Evolutionary conservation across 2,113 vertebrate genomes (phyloP), one percentile per base, ranked within the genome.

Genomic region (Gavia stellata): DNA sequence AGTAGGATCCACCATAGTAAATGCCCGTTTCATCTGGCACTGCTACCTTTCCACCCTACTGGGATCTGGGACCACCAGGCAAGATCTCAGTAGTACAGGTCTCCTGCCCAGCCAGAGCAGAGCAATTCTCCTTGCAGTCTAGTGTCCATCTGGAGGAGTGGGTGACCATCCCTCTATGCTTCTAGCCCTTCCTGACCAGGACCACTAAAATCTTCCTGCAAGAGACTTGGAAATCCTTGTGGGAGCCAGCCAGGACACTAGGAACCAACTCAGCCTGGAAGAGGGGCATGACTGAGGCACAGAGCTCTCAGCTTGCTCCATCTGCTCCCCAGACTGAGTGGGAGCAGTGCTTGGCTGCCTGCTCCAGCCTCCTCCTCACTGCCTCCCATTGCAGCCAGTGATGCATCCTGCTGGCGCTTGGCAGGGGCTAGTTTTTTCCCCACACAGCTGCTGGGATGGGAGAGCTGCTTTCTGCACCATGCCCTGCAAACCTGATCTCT

Each of bases 321-420:
- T 95, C 94, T 94, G 90, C 65, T 94, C 70, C 42, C 87, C 81
- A 94, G 94, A 84, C 78, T 33, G 61, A 85, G 95, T 81, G 68
- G 84, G 95, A 93, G 49, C 31, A 0, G 73, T 53, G 73, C 84
- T 74, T 84, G 73, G 65, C 78, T 95, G 92, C 94, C 83, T 84
- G 63, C 72, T 80, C 56, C 92, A 86, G 80, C 59, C 67, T 91
- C 81, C 88, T 91, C 67, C 83, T 70, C 17, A 0, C 59, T 42
- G 81, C 81, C 45, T 94, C 72, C 72, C 42, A 1, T 40, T 6
- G 26, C 53, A 82, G 33, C 26, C 36, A 82, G 78, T 1, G 1
- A 78, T 26, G 2, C 47, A 80, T 88, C 86, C 83, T 86, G 86
- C 42, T 25, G 67, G 38, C 0, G 10, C 61, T 38, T 42, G 36